Evolutionary conservation across 2,113 vertebrate species (phyloP), one percentile per base, ranked within the genome.

Genomic region (Sisor rabdophorus): DNA sequence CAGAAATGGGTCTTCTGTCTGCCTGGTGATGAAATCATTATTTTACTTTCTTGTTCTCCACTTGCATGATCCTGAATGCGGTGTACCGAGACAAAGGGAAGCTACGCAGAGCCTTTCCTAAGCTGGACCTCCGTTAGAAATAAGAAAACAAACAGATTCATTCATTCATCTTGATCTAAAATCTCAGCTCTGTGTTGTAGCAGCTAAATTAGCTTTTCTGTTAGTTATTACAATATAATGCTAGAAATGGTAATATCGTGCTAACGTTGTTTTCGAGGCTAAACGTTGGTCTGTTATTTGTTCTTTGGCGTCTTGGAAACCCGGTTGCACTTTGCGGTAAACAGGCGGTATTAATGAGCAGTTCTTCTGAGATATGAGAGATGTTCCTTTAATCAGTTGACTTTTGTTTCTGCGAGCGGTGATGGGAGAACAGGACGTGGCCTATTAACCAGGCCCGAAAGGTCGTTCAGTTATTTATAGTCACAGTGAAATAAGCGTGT

Each of bases 401-500:
- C 67, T 50, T 77, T 77, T 77, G 67, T 71, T 56, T 77, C 40
- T 26, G 22, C 7, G 6, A 56, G 32, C 10, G 9, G 16, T 72
- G 65, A 47, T 58, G 36, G 55, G 44, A 56, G 44, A 69, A 47
- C n/a, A 52, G 40, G 65, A 60, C 48, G 53, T 60, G 65, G 40
- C 40, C 52, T 70, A 69, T 61, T 71, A 60, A 71, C 30, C 40
- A 22, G 26, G 28, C n/a, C 76, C 26, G 36, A 68, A 77, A 77
- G 67, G 56, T 32, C 76, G 54, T 61, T 78, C n/a, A 10, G 68
- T 20, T 71, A 53, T 28, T 78, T 71, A 61, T 77, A 77, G 26
- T 44, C 44, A 52, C 53, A 50, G 53, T 60, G 60, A 24, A 77
- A 50, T 69, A 54, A 52, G 56, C 2, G 44, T 11, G 17, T 3